Conservation (phyloP, 2,113 vertebrate species). For the Nerophis lumbriciformis region DNA sequence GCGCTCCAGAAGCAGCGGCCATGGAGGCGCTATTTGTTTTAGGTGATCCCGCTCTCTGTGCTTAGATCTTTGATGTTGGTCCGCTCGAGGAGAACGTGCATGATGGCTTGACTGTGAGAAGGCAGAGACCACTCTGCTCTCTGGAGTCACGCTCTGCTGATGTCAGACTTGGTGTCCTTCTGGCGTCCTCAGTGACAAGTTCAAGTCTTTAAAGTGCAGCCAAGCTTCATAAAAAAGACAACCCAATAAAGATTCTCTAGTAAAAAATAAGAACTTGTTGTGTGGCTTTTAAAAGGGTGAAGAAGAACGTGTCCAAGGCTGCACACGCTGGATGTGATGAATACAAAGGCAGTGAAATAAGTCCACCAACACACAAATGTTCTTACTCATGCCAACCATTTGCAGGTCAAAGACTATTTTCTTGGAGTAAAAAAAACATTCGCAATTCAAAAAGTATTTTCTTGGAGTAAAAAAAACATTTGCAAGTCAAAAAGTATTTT, state of each 20-base stretch:
- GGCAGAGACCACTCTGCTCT: conserved; percentile 31
- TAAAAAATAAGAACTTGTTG: not conserved
- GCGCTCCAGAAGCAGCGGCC: not conserved
- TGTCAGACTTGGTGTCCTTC: conserved; percentile 56
- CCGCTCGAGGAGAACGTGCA: conserved; percentile 12
- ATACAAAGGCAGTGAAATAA: conserved; percentile 21
- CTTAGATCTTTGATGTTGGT: not conserved
- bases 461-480: no score
- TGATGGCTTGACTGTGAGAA: conserved; percentile 1
- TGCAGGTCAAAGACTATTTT: no score
- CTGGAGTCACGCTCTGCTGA: conserved; percentile 6
- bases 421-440: no score
- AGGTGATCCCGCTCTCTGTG: not conserved
- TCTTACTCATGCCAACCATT: no score
- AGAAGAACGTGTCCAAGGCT: not conserved
- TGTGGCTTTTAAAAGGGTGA: conserved; percentile 1
- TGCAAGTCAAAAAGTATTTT: no score
- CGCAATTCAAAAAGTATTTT: no score
- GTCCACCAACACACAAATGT: no score
- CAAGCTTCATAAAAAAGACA: conserved; percentile 13
- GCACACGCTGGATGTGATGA: not conserved
- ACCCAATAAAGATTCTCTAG: conserved; percentile 3
- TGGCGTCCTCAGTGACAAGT: conserved; percentile 34
- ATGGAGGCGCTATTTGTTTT: conserved; percentile 1
- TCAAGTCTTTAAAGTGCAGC: conserved; percentile 20